Conservation (phyloP, 2,888 invertebrate genomes). For the Catocala nupta region DNA sequence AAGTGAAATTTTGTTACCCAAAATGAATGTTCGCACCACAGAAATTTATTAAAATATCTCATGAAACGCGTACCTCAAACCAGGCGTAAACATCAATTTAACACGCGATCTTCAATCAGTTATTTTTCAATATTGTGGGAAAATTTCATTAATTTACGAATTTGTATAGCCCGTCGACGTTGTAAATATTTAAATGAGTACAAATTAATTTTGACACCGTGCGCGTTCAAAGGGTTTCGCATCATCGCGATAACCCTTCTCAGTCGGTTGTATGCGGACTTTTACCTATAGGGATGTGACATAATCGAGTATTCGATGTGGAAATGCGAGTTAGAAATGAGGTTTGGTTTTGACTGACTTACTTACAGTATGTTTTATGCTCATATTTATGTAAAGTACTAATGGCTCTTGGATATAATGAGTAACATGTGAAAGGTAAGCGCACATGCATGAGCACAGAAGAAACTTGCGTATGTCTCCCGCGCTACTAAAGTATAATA, state of each 20-base stretch:
- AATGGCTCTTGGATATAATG: no score
- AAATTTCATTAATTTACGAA: constrained; percentile 44
- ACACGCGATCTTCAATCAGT: constrained; percentile 7
- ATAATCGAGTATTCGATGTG: constrained; percentile 8
- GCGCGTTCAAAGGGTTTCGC: constrained; percentile 36
- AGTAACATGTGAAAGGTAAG: no score
- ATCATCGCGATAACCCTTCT: constrained; percentile 37
- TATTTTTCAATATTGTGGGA: constrained; percentile 36
- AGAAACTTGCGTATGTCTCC: no score
- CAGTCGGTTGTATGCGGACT: constrained; percentile 28
- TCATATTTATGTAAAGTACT: no score
- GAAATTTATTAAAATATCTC: constrained; percentile 1
- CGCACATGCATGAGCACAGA: no score
- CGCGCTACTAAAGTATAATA: no score
- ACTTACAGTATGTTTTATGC: no score
- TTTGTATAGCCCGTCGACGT: constrained; percentile 25
- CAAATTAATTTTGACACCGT: constrained; percentile 49
- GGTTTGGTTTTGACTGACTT: no score
- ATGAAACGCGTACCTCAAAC: not conserved
- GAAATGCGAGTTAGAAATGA: no score
- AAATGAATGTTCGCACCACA: not conserved
- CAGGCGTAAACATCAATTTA: constrained; percentile 6
- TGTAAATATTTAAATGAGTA: constrained; percentile 41
- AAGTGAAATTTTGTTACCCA: no score
- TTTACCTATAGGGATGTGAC: constrained; percentile 28